Conservation (phyloP, 2,888 invertebrate species). For the Lampropteryx suffumata region DNA sequence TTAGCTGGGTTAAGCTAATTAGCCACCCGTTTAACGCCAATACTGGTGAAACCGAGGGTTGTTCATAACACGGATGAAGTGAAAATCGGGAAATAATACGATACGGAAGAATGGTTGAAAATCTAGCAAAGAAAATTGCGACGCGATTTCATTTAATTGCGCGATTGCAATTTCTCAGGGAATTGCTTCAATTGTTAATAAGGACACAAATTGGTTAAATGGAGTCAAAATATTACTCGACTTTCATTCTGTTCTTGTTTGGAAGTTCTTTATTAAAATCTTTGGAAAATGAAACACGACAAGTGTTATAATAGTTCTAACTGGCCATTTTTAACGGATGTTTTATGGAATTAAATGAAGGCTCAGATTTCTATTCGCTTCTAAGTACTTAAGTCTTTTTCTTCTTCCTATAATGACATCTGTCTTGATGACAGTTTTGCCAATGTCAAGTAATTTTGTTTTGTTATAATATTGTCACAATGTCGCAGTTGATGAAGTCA, state of each 20-base stretch:
- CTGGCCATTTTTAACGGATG: too few relatives aligned
- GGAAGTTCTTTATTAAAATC: too few relatives aligned
- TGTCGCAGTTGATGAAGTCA: too few relatives aligned
- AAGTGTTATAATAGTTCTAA: too few relatives aligned
- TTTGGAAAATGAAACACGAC: neutral
- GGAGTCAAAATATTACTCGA: neutral
- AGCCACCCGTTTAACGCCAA: conserved; percentile 22
- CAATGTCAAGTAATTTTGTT: too few relatives aligned
- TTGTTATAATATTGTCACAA: too few relatives aligned
- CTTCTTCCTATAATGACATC: too few relatives aligned
- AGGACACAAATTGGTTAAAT: neutral
- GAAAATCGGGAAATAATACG: conserved; percentile 29
- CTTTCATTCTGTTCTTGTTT: neutral
- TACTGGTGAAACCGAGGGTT: conserved; percentile 28
- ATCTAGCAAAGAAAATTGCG: conserved; percentile 5
- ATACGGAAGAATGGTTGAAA: conserved; percentile 13
- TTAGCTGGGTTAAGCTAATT: conserved; percentile 30
- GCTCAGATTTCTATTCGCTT: neutral
- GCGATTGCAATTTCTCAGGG: neutral
- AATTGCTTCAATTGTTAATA: neutral
- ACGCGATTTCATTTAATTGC: neutral
- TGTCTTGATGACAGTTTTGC: too few relatives aligned
- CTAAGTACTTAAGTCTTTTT: too few relatives aligned
- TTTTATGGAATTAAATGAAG: neutral
- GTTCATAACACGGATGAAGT: conserved; percentile 21